Percentiles rank a stretch among this genome's conserved stretches.
Evolutionary conservation across 1,140 invertebrate genomes (phyloP).

Genomic region (Yoshiicerus persimilis): DNA sequence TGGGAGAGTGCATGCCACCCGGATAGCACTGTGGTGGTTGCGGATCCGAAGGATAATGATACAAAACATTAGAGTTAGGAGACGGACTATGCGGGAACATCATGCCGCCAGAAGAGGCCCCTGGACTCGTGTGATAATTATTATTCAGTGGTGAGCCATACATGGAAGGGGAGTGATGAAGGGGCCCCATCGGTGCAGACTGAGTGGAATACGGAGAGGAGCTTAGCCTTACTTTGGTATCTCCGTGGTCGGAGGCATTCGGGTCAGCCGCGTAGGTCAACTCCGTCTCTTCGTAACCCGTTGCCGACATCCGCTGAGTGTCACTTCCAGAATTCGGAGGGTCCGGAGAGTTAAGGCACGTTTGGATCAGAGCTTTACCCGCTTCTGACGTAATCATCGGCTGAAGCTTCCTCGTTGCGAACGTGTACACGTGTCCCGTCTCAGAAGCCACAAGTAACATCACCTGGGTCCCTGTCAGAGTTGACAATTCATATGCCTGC

Average conservation of each 20-base stretch:
- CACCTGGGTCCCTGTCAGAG: conserved; percentile 97
- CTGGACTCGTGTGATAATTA: conserved; percentile 46
- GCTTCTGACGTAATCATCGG: conserved; percentile 99
- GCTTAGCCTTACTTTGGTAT: conserved; percentile 50
- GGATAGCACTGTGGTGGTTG: conserved; percentile 49
- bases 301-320: conserved; percentile 92
- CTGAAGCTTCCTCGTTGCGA: conserved; percentile 97
- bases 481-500: conserved; percentile 98
- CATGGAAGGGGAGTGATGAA: conserved; percentile 49
- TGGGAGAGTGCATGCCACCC: conserved; percentile 47
- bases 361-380: conserved; percentile 97
- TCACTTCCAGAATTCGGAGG: conserved; percentile 66
- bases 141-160: conserved; percentile 49
- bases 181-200: conserved; percentile 37
- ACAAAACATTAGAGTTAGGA: conserved; percentile 47
- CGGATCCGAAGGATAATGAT: conserved; percentile 49
- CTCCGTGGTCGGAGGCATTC: conserved; percentile 47
- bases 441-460: conserved; percentile 94
- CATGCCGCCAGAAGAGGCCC: conserved; percentile 42
- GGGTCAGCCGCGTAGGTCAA: conserved; percentile 71
- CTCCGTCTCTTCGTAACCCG: conserved; percentile 97
- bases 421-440: conserved; percentile 99
- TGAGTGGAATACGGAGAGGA: conserved; percentile 46
- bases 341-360: conserved; percentile 96
- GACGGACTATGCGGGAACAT: conserved; percentile 49